These are phyloP conservation scores for Acrossocheilus fasciatus DNA, from an alignment of 2,797 vertebrate genomes.

Conservation along the genomic window DNA sequence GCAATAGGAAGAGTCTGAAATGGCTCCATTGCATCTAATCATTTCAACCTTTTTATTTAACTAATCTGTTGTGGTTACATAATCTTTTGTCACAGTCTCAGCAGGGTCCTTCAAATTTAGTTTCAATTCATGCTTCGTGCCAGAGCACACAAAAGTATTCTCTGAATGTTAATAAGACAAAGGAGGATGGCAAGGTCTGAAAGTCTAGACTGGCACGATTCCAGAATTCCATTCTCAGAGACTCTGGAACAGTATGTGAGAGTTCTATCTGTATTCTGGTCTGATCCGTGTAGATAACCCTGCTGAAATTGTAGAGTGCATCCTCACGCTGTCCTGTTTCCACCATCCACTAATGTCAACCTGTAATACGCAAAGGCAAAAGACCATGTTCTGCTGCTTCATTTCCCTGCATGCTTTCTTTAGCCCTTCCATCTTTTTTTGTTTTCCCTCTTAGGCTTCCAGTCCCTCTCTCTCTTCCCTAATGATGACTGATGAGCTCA, in stretches of 20 bases:
- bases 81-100: constrained; percentile 23
- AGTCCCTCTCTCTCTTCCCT: constrained; percentile 45
- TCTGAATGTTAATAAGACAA: constrained; percentile 34
- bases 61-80: constrained; percentile 31
- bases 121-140: constrained; percentile 23
- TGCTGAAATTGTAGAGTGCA: not conserved
- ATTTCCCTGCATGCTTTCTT: constrained; percentile 18
- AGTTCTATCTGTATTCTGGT: constrained; percentile 44
- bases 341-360: constrained; percentile 9
- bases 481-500: constrained; percentile 52
- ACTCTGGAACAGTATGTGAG: constrained; percentile 7
- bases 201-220: constrained; percentile 27
- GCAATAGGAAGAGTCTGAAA: constrained; percentile 8
- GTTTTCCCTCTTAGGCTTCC: constrained; percentile 26
- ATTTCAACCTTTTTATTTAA: not conserved
- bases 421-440: constrained; percentile 49
- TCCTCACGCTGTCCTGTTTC: not conserved
- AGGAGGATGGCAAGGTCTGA: constrained; percentile 18
- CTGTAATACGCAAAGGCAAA: constrained; percentile 15
- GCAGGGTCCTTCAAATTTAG: constrained; percentile 25
- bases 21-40: constrained; percentile 5
- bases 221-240: not conserved
- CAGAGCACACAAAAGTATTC: not conserved
- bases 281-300: constrained; percentile 9
- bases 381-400: not conserved